phyloP scores from a whole-genome alignment of 2,797 vertebrate species.

The Sebastes melanostomus region DNA sequence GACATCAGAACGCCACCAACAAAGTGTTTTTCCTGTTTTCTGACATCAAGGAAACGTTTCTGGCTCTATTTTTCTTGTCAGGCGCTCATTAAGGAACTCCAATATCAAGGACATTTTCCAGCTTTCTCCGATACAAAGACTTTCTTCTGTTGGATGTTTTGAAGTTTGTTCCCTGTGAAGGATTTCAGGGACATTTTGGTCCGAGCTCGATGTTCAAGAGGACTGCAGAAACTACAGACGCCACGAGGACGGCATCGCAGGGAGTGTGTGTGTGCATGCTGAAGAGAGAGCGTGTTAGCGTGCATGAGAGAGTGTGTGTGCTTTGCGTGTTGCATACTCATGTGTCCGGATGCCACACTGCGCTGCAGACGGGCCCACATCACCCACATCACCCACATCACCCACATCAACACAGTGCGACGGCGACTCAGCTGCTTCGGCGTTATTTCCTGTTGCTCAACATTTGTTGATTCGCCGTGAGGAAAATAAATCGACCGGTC shows the following conservation, averaged over 20 bases:
- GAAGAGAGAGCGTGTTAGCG: not conserved
- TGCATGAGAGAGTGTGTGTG: not conserved
- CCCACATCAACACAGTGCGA: no score
- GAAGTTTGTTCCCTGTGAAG: not conserved
- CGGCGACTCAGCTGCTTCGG: not conserved
- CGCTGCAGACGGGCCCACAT: not conserved
- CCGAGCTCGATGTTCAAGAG: not conserved
- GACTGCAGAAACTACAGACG: not conserved
- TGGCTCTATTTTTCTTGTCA: no score
- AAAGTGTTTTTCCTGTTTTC: no score
- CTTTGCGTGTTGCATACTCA: not conserved
- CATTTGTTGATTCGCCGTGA: not conserved
- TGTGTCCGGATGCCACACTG: not conserved
- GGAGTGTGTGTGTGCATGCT: not conserved
- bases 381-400: not conserved
- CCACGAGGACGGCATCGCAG: not conserved
- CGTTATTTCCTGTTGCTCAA: not conserved
- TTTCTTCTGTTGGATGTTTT: not conserved
- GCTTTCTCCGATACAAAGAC: not conserved
- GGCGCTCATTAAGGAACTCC: not conserved
- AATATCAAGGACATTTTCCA: not conserved
- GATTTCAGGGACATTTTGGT: not conserved
- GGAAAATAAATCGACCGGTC: not conserved
- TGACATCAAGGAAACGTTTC: no score
- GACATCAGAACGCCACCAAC: no score